Evolutionary conservation across 2,888 invertebrate genomes (phyloP).

Genomic region (Callinectes sapidus): DNA sequence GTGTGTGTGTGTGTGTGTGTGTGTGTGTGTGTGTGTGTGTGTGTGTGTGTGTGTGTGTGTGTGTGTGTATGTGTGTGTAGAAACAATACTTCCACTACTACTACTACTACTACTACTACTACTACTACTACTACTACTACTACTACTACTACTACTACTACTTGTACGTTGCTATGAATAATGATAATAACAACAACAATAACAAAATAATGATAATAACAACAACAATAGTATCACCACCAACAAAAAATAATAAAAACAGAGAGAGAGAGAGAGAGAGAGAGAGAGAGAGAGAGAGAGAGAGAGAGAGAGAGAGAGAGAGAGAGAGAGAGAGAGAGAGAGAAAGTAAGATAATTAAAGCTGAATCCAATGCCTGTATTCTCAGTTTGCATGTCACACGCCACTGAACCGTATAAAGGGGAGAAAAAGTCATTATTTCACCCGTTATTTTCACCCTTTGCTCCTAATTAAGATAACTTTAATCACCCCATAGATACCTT

Average conservation of each 20-base stretch:
- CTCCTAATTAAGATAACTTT: background rate
- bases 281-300: too few relatives aligned
- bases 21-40: conserved; percentile 28
- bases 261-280: too few relatives aligned
- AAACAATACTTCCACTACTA: background rate
- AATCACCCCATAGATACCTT: conserved; percentile 17
- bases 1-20: conserved; percentile 7
- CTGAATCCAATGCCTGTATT: background rate
- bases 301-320: too few relatives aligned
- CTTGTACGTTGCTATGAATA: background rate
- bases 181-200: background rate
- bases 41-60: conserved; percentile 17
- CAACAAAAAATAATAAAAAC: too few relatives aligned
- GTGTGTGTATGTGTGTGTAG: background rate
- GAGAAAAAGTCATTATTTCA: background rate
- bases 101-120: too few relatives aligned
- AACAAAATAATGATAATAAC: background rate
- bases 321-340: too few relatives aligned
- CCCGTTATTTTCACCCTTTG: conserved; percentile 14
- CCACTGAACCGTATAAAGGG: background rate
- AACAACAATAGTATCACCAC: background rate
- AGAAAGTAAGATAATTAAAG: background rate
- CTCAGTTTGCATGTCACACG: background rate
- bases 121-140: background rate
- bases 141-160: background rate